Percentiles rank a stretch among this genome's conserved stretches.
Evolutionary conservation across 1,140 invertebrate species (phyloP).

Genomic region (Drosophila obscura): DNA sequence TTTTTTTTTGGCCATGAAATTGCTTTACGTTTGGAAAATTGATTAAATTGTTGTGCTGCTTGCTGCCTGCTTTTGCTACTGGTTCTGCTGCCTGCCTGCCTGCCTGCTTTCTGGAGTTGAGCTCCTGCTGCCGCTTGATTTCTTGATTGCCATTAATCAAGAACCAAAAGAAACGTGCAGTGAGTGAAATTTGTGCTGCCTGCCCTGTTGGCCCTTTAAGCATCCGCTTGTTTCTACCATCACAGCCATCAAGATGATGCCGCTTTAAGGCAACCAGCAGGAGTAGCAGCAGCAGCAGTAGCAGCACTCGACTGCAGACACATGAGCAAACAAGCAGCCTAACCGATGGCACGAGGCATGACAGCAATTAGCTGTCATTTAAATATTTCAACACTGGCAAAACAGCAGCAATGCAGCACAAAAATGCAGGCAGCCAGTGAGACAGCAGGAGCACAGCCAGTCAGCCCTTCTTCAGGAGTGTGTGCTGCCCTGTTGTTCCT

Average conservation of each 20-base stretch:
- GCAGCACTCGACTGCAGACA: constrained; percentile 64
- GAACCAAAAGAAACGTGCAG: constrained; percentile 43
- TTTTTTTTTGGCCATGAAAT: constrained; percentile 55
- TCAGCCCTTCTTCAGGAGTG: constrained; percentile 20
- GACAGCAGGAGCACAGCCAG: background rate
- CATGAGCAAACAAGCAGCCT: constrained; percentile 63
- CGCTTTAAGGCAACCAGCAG: no score
- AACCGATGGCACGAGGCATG: constrained; percentile 26
- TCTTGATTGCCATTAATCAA: constrained; percentile 80
- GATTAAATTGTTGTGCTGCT: constrained; percentile 74
- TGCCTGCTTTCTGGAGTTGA: constrained; percentile 21
- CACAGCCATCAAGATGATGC: no score
- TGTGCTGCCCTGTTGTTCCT: constrained; percentile 5
- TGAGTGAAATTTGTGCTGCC: constrained; percentile 38
- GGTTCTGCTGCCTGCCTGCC: constrained; percentile 12
- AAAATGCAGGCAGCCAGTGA: constrained; percentile 52
- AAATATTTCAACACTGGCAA: constrained; percentile 72
- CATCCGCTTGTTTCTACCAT: background rate
- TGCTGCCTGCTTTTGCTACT: constrained; percentile 13
- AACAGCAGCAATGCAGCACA: constrained; percentile 19
- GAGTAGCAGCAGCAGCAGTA: background rate
- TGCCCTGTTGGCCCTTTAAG: constrained; percentile 17
- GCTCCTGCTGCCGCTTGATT: constrained; percentile 50
- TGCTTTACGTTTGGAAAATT: constrained; percentile 77
- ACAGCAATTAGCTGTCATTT: constrained; percentile 81